Evolutionary conservation across 2,888 invertebrate genomes (phyloP), one percentile per base, ranked within the genome.

Genomic region (Lepidonotus clava): DNA sequence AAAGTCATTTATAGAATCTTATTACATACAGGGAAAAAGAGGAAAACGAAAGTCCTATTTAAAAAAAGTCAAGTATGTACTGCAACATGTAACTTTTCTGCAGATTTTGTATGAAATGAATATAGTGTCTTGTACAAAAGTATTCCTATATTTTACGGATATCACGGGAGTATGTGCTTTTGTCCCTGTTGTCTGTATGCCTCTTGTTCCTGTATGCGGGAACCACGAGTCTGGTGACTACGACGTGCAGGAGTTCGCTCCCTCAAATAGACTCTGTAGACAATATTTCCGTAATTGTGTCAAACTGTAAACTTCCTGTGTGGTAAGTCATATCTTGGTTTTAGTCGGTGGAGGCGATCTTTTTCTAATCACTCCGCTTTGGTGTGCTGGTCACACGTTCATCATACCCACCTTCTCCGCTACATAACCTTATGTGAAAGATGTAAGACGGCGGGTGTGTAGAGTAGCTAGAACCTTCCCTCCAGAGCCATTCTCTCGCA

Each of bases 71-170:
- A n/a, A n/a, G n/a, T 53, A 53, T 61, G 28, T 61, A 61, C 24
- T 61, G 61, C n/a, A n/a, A n/a, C 53, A n/a, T 61, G 61, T 61
- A 61, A 61, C 24, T 61, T 61, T 61, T 61, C 61, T 61, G 61
- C 61, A 61, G 61, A 61, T 61, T 61, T 61, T 61, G 28, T 61
- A 61, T 61, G 61, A 61, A 61, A 61, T 61, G 61, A n/a, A n/a
- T 61, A 24, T 61, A 61, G 28, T 28, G 61, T 61, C 61, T 61
- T 61, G 61, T 61, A 61, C 28, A 61, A 61, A 61, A 61, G 61
- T 61, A 61, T 61, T 61, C 46, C 18, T 46, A 24, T 61, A 61
- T 61, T 61, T 61, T 61, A 61, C 61, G 24, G 61, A 61, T 61
- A 46, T 46, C 8, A 46, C 18, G 18, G 18, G 18, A 46, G 46